Percentiles rank a stretch among this genome's conserved stretches.
phyloP scores from a whole-genome alignment of 1,140 invertebrate species.

The Lepidostoma basale region DNA sequence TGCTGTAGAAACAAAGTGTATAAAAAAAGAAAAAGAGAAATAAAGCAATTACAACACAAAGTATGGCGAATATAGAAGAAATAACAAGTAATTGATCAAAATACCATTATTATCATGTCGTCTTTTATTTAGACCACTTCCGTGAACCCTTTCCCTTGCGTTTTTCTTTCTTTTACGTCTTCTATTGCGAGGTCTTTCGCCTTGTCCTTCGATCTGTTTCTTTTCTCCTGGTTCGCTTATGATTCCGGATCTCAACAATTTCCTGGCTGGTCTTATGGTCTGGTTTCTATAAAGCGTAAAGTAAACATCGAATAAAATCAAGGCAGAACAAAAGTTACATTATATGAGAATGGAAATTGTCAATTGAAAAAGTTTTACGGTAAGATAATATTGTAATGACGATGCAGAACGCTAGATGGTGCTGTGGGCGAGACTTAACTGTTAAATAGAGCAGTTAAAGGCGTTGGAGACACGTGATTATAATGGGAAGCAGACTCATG shows the following conservation, averaged over 20 bases:
- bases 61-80: too few species aligned
- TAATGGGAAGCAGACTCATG: too few species aligned
- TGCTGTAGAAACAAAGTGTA: too few species aligned
- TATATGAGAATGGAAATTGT: too few species aligned
- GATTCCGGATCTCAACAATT: slow-evolving; percentile 51
- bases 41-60: background rate
- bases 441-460: too few species aligned
- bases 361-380: too few species aligned
- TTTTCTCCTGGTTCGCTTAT: slow-evolving; percentile 48
- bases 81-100: background rate
- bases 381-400: too few species aligned
- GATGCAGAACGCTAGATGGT: too few species aligned
- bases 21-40: background rate
- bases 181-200: slow-evolving; percentile 20
- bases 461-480: too few species aligned
- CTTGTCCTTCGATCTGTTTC: slow-evolving; percentile 37
- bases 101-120: slow-evolving; percentile 9
- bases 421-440: too few species aligned
- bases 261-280: slow-evolving; percentile 51
- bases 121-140: background rate
- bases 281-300: background rate
- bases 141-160: background rate
- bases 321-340: too few species aligned
- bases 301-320: too few species aligned
- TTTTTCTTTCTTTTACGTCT: slow-evolving; percentile 17